Evolutionary conservation across 1,140 invertebrate species (phyloP), one percentile per base, ranked within the genome.

Genomic region (Saccostrea echinata): DNA sequence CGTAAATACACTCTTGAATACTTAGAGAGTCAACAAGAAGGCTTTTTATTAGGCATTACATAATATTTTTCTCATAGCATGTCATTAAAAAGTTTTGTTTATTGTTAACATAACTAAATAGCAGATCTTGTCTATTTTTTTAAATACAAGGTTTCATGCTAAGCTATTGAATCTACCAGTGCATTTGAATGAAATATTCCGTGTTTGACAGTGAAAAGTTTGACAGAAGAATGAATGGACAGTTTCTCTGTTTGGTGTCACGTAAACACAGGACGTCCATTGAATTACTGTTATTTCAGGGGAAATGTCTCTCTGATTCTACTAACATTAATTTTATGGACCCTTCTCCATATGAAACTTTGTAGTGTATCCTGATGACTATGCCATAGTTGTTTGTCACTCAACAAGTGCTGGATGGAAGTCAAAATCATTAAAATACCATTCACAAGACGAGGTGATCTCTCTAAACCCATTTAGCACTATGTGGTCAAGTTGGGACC

Each of bases 61-160:
- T 76, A 76, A 76, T 76, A 76, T 76, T 76, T 76, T 33, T 76
- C 68, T 76, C 68, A 30, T 76, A 33, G 68, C 68, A 76, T 76
- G 68, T 76, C 68, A 76, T 61, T 13, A 30, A 76, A 30, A 76
- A 76, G 68, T 76, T 76, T 76, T 76, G 68, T 76, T 76, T 76
- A 76, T 76, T 76, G 68, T 76, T 12, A 76, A 76, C 30, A 33
- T 76, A 76, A 13, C 24, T 11, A 30, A 76, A 76, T 35, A 21
- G 24, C 21, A 64, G 24, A 64, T 64, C 57, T 64, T 64, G 57
- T 64, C 57, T 64, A 64, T 64, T 64, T 18, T 64, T 43, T 43
- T 43, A 9, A 2, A 21, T 64, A 64, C 24, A 43, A 43, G 43
- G 43, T 43, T 43, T 43, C 43, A 43, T 43, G 43, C 43, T 43